Base-by-base conservation (phyloP, 2,797 vertebrate genomes). In the Mallotus villosus region DNA sequence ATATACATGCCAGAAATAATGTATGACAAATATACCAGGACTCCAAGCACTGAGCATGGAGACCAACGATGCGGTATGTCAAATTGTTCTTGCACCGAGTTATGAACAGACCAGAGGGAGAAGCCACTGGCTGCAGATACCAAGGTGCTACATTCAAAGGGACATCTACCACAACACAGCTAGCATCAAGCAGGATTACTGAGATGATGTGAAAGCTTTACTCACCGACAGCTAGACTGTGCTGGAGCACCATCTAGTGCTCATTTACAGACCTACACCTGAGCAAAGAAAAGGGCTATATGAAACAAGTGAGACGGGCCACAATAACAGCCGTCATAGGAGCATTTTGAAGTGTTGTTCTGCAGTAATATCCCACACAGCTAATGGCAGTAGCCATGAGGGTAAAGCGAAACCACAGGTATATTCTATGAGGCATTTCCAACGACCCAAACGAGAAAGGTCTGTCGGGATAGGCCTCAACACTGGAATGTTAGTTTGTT, bases 61-160 rank as follows among this genome's bases (percentile, higher is more conserved):
- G n/a, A n/a, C n/a, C n/a, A n/a, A n/a, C n/a, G n/a, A n/a, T n/a
- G n/a, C 95, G 90, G 89, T 57, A 83, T n/a, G 70, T 84, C 84
- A 92, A 93, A 2, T 87, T 95, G 1, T 8, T 96, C 68, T 95
- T 0, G 95, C 95, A 95, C 94, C 91, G 90, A 3, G 76, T 89
- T 92, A 78, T 94, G 94, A 97, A 93, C 95, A 94, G 59, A 74
- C 78, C 94, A 94, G 70, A 89, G 88, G 91, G 87, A 66, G 68
- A 6, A 82, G 4, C 91, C 91, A 82, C 90, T 93, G 94, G 83
- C 78, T 93, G 94, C 93, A 97, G 95, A 95, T 94, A 95, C 95
- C 94, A 80, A 5, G 94, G 91, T 84, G 82, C 80, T 2, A 29
- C 29, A 2, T 4, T 4, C 29, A 29, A 29, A 29, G 4, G 29